Conservation (phyloP, 2,797 vertebrate genomes). For the Hozukius guyotensis region DNA sequence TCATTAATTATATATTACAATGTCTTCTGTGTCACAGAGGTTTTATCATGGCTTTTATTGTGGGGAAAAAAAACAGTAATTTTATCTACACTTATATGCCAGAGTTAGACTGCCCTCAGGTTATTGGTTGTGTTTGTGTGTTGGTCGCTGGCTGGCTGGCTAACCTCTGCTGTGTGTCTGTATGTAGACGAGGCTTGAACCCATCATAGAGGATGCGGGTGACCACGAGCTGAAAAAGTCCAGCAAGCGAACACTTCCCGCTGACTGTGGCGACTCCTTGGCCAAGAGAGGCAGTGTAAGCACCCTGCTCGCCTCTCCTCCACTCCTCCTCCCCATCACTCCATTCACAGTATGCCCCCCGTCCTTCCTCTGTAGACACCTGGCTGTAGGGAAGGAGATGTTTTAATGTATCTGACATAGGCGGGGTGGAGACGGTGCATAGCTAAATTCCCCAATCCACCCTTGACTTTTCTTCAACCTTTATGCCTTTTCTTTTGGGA, state of each 20-base stretch:
- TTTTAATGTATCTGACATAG: background rate
- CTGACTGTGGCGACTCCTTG: constrained; percentile 98
- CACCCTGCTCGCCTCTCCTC: constrained; percentile 73
- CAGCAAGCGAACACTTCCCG: constrained; percentile 98
- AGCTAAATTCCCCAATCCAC: constrained; percentile 7
- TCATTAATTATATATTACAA: background rate
- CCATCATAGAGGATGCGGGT: constrained; percentile 97
- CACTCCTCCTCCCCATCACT: constrained; percentile 27
- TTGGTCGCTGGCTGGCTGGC: constrained; percentile 12
- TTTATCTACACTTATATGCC: background rate
- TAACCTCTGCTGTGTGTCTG: constrained; percentile 80
- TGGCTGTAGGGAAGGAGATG: constrained; percentile 6
- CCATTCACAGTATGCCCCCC: constrained; percentile 7
- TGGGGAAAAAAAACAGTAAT: background rate
- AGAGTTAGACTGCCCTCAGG: background rate
- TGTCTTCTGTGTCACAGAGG: background rate
- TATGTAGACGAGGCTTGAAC: constrained; percentile 96
- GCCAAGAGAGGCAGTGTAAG: constrained; percentile 99
- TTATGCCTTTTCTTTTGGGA: constrained; percentile 2
- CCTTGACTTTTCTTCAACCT: background rate
- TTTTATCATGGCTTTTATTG: background rate
- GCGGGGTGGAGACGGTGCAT: constrained; percentile 5
- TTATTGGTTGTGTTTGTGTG: constrained; percentile 38
- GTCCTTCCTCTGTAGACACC: background rate
- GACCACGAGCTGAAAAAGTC: constrained; percentile 99